Evolutionary conservation across 1,140 invertebrate genomes (phyloP), one percentile per base, ranked within the genome.

Genomic region (Danaus plexippus): DNA sequence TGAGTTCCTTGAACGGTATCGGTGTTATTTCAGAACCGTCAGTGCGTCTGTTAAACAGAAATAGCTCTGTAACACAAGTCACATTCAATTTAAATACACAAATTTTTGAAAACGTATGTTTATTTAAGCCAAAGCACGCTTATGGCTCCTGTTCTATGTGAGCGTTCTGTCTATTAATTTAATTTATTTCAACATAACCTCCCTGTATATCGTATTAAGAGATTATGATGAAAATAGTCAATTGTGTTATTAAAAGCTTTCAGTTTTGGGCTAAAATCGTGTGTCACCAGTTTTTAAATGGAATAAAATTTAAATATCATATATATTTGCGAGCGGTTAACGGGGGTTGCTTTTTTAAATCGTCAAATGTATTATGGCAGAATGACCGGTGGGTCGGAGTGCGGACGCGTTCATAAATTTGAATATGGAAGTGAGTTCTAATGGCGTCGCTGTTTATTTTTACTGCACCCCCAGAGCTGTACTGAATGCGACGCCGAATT

Each of bases 361-460:
- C 72, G 69, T 75, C 76, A 79, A 77, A 82, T 73, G 72, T 73
- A 82, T 77, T 73, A 76, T 74, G 69, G 70, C 71, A 67, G 70
- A 78, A 77, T 71, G 68, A 69, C 73, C 69, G 71, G 69, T 72
- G 71, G 66, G 72, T 63, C 69, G 72, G 61, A 59, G 63, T 64
- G 67, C 66, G 79, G 72, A 77, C 79, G 79, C 77, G 80, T 82
- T 85, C 80, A 82, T 87, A 85, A 84, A 87, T 87, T 87, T 85
- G 84, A 87, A 85, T 87, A 85, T 87, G 76, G 81, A 87, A 85
- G 81, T 87, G 84, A 87, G 81, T 85, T 87, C 81, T 87, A 87
- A 87, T 87, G 80, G 84, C 79, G 81, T 76, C 77, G 73, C 76
- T 87, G 84, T 87, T 85, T 87, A 87, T 87, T 87, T 87, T 87